Conservation (phyloP, 2,113 vertebrate genomes). For the Baryphthengus martii region DNA sequence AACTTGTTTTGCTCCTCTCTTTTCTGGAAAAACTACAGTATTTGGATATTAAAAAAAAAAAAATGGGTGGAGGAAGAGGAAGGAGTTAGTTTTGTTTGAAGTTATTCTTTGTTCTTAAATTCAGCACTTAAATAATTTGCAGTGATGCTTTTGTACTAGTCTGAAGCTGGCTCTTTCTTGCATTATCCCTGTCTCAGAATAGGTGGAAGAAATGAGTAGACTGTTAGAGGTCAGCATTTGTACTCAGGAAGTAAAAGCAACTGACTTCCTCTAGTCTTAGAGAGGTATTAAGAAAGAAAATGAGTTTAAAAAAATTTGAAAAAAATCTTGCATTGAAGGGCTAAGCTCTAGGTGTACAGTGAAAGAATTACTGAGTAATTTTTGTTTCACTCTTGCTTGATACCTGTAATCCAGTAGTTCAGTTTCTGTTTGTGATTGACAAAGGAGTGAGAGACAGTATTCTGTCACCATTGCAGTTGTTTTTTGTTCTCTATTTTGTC, state of each 20-base stretch:
- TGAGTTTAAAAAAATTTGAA: background rate
- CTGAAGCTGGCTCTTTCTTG: background rate
- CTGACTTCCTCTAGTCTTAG: background rate
- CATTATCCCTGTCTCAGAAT: accelerated
- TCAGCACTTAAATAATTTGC: background rate
- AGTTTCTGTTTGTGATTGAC: background rate
- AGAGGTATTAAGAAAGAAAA: background rate
- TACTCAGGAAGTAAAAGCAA: background rate
- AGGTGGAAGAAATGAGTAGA: background rate
- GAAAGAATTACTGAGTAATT: background rate
- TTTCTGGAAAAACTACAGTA: background rate
- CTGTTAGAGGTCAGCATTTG: constrained; percentile 7
- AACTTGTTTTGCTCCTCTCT: background rate
- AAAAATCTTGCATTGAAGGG: background rate
- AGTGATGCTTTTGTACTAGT: background rate
- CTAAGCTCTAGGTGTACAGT: background rate
- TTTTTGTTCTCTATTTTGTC: background rate
- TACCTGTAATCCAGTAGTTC: background rate
- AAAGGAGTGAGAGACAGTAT: background rate
- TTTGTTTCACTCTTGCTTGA: background rate
- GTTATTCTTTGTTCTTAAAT: background rate
- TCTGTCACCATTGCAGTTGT: background rate
- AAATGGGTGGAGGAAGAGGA: background rate
- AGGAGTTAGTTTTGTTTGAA: accelerated
- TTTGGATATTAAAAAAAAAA: background rate